Base-by-base conservation (phyloP, 2,888 invertebrate species). In the Pegoplata infirma region DNA sequence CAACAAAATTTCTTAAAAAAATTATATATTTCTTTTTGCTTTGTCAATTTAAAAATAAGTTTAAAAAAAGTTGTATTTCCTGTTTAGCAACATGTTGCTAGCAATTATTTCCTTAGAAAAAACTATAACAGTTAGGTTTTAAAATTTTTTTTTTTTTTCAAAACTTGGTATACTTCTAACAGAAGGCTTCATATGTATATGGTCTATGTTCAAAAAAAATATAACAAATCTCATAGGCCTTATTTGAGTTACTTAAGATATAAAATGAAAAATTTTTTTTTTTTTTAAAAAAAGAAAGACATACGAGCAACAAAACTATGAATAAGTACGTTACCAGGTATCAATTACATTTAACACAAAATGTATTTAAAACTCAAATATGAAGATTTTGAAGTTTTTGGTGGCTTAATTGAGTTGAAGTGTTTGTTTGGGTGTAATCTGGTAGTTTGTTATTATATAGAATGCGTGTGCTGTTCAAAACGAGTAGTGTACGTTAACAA, bases 401-500 rank as follows among this genome's bases (percentile, higher is more conserved):
- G 49, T 16, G 67, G 32, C 75, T 67, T 79, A 79, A 79, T 79
- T 75, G 79, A 63, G 73, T 56, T 79, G 75, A 79, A 75, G 75
- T 79, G 79, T 72, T 79, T 74, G 73, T 63, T 73, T 69, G 58
- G 68, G 78, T 69, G 73, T 68, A 77, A 77, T 73, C 71, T 55
- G 72, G 76, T 71, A 66, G 76, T 76, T 76, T 67, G 59, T 46
- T 6, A 17, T 19, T 21, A 10, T 16, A 17, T 10, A 10, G 7
- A 40, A n/a, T 55, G 19, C 47, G 16, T 47, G 7, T 51, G 44
- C n/a, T 53, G 46, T 16, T 32, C 3, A 19, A 12, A 17, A 19
- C 17, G 19, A 17, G 49, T 4, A n/a, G n/a, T 53, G n/a, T 53
- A 23, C 21, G 51, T 47, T 17, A 32, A 58, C 53, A 69, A 59